These are phyloP conservation scores for Hypomecis atomaria DNA, from an alignment of 2,888 invertebrate genomes.

Conservation along the genomic window DNA sequence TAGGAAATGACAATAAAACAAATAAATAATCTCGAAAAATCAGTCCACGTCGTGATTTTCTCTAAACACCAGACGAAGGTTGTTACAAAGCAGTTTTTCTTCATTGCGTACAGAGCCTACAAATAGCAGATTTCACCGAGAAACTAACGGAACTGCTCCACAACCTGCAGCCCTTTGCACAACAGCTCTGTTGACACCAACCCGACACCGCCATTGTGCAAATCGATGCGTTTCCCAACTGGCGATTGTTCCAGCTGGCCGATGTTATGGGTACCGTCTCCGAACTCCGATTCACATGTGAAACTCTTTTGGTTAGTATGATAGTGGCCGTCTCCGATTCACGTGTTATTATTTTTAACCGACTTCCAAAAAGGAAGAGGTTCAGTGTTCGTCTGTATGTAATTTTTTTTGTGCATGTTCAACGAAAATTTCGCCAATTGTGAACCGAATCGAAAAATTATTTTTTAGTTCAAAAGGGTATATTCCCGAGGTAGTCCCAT, in stretches of 20 bases:
- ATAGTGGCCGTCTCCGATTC: too few relatives aligned
- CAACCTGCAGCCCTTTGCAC: constrained; percentile 22
- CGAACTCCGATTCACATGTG: constrained; percentile 23
- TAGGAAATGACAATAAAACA: too few relatives aligned
- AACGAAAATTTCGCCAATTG: too few relatives aligned
- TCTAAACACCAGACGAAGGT: neutral
- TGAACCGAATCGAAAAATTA: too few relatives aligned
- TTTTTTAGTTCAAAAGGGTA: too few relatives aligned
- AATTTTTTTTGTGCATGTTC: too few relatives aligned
- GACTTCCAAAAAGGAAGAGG: too few relatives aligned
- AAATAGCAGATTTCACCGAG: constrained; percentile 12
- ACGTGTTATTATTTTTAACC: too few relatives aligned
- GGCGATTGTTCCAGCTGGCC: constrained; percentile 27
- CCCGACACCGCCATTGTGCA: constrained; percentile 27
- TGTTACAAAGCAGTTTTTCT: neutral
- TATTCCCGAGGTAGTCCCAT: too few relatives aligned
- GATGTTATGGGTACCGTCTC: constrained; percentile 30
- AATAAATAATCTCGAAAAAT: neutral
- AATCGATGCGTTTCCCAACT: constrained; percentile 29
- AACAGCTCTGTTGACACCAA: constrained; percentile 25
- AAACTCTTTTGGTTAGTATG: constrained; percentile 9
- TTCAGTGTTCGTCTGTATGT: too few relatives aligned
- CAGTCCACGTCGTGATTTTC: neutral
- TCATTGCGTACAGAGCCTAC: constrained; percentile 4
- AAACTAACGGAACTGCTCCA: constrained; percentile 6